A percentile compares a stretch with the other conserved stretches of the same genome.
These are phyloP conservation scores for Podarcis cretensis DNA, from an alignment of 2,113 vertebrate species.

Conservation along the genomic window DNA sequence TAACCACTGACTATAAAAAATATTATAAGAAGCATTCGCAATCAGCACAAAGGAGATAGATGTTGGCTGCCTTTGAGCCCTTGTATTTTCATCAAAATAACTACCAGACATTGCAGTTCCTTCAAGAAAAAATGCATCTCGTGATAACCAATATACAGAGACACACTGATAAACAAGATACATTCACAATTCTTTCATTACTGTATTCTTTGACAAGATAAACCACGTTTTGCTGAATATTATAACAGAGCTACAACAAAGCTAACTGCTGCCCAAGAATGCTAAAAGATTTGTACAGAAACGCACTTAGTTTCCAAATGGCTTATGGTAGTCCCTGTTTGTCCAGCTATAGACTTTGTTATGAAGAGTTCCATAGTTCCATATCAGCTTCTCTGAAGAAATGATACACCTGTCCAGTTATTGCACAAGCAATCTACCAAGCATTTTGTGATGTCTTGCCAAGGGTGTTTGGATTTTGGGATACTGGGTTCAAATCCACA, in stretches of 20 bases:
- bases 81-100: conserved; percentile 73
- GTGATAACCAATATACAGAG: conserved; percentile 70
- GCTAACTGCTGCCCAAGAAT: conserved; percentile 70
- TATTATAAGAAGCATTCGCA: conserved; percentile 68
- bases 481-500: background rate
- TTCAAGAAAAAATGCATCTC: conserved; percentile 64
- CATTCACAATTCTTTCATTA: conserved; percentile 75
- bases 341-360: conserved; percentile 71
- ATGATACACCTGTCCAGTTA: conserved; percentile 67
- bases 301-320: conserved; percentile 62
- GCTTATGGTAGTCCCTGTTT: conserved; percentile 40
- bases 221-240: conserved; percentile 72
- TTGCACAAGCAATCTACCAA: conserved; percentile 65
- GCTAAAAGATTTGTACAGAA: conserved; percentile 65
- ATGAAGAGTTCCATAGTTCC: conserved; percentile 69
- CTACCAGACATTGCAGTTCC: conserved; percentile 71
- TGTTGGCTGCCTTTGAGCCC: conserved; percentile 62
- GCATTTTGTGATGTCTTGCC: conserved; percentile 29
- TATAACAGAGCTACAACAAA: conserved; percentile 55
- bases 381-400: conserved; percentile 66
- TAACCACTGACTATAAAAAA: conserved; percentile 75
- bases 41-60: conserved; percentile 63
- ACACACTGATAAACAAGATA: conserved; percentile 74
- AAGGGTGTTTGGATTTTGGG: background rate
- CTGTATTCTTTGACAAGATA: conserved; percentile 74